Percentiles rank a stretch among this genome's conserved stretches.
Evolutionary conservation across 2,797 vertebrate species (phyloP).

Genomic region (Rhinogobio ventralis): DNA sequence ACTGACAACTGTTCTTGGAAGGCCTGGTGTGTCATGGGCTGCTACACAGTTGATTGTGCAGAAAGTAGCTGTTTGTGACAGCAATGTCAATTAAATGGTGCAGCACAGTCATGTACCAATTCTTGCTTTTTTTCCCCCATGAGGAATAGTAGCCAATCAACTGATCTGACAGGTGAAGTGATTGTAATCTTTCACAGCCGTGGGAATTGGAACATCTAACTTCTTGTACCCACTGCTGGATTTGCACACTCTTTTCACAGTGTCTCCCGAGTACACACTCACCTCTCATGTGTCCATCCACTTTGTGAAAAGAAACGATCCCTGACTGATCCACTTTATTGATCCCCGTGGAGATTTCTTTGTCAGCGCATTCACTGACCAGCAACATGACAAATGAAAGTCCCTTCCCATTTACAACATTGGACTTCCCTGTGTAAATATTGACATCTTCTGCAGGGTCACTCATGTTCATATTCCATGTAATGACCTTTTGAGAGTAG

Average conservation of each 20-base stretch:
- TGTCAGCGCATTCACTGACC: conserved; percentile 23
- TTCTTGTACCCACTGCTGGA: neutral
- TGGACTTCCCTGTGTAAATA: conserved; percentile 63
- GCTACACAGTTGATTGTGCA: conserved; percentile 63
- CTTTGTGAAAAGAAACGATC: conserved; percentile 24
- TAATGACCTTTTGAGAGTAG: neutral
- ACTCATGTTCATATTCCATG: neutral
- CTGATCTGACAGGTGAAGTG: conserved; percentile 68
- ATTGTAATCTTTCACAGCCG: neutral
- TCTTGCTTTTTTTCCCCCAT: conserved; percentile 69
- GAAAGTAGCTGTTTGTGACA: conserved; percentile 69
- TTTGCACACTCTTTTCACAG: neutral
- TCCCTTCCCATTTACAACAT: conserved; percentile 58
- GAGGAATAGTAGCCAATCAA: conserved; percentile 72
- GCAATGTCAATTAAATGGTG: conserved; percentile 73
- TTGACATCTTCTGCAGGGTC: conserved; percentile 54
- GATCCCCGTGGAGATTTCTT: neutral
- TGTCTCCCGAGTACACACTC: conserved; percentile 5
- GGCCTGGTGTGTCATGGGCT: neutral
- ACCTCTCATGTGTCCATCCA: conserved; percentile 35
- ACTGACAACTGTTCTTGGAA: neutral
- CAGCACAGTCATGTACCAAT: conserved; percentile 74
- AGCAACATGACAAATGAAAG: conserved; percentile 69
- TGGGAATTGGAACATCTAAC: neutral
- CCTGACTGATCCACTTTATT: conserved; percentile 37